Evolutionary conservation across 2,888 invertebrate genomes (phyloP), one percentile per base, ranked within the genome.

Genomic region (Cetonia aurata): DNA sequence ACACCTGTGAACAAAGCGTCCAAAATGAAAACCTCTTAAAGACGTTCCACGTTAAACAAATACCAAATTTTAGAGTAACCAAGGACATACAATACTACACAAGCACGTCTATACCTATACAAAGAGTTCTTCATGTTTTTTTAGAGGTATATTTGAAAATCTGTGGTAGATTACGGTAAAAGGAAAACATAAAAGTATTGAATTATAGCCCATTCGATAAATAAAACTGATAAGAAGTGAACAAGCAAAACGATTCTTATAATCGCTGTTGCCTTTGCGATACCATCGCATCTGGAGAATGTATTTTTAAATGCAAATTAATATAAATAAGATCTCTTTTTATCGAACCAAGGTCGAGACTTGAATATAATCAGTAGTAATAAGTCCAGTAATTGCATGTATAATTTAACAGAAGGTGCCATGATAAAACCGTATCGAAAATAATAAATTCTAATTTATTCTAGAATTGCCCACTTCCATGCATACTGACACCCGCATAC

Each of bases 381-480:
- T 79, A 77, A 77, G 78, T 75, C 75, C 76, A 70, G 77, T 79
- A 79, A 79, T 79, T 78, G 77, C 77, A 78, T 78, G 78, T 78
- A 82, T 82, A 82, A 82, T 81, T 83, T 81, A 82, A 77, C 81
- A 82, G 81, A 79, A 82, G 81, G 81, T 81, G 80, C 79, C 78
- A 79, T 77, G 81, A 81, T 82, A 82, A 82, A 80, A 78, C 80
- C 80, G 77, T 79, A 81, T 81, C 80, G 79, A 79, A 81, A 80
- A 80, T 82, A 81, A 81, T 82, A 80, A 80, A 82, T 81, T 82
- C 78, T 79, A 82, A 82, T 82, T 80, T 82, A 81, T 81, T 78
- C 80, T 73, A 74, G 76, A 77, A 74, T 74, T 76, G 73, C 74
- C 76, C 76, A 72, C 73, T 76, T 76, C 75, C 76, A 78, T 78